Percentiles rank a stretch among this genome's conserved stretches.
Conservation (phyloP, 2,888 invertebrate genomes). For the Himalopsyche anomala region DNA sequence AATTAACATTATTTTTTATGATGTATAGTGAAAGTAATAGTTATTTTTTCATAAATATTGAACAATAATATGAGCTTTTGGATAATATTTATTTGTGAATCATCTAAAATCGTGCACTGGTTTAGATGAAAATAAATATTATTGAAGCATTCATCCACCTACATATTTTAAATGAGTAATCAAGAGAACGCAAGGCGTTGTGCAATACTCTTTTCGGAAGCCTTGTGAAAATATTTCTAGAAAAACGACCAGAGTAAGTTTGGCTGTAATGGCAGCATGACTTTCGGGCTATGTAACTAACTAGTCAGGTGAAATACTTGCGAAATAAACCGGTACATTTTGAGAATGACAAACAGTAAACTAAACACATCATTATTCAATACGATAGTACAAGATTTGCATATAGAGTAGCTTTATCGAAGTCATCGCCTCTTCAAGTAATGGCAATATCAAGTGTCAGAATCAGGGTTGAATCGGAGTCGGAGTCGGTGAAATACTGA, state of each 20-base stretch:
- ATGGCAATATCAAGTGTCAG: too few species aligned
- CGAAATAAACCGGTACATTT: constrained; percentile 34
- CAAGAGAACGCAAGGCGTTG: neutral
- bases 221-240: neutral
- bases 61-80: too few species aligned
- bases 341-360: constrained; percentile 9
- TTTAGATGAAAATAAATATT: too few species aligned
- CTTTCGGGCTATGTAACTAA: neutral
- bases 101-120: too few species aligned
- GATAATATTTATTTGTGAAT: too few species aligned
- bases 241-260: neutral
- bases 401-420: neutral
- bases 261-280: neutral
- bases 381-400: neutral
- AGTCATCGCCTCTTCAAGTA: too few species aligned
- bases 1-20: too few species aligned
- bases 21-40: too few species aligned
- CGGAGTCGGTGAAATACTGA: too few species aligned
- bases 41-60: too few species aligned
- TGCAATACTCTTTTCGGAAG: neutral
- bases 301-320: constrained; percentile 12
- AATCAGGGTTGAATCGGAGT: too few species aligned
- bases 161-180: neutral
- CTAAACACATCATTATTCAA: neutral
- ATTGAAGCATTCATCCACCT: too few species aligned